Base-by-base conservation (phyloP, 1,140 invertebrate genomes). In the Papilio polyxenes region DNA sequence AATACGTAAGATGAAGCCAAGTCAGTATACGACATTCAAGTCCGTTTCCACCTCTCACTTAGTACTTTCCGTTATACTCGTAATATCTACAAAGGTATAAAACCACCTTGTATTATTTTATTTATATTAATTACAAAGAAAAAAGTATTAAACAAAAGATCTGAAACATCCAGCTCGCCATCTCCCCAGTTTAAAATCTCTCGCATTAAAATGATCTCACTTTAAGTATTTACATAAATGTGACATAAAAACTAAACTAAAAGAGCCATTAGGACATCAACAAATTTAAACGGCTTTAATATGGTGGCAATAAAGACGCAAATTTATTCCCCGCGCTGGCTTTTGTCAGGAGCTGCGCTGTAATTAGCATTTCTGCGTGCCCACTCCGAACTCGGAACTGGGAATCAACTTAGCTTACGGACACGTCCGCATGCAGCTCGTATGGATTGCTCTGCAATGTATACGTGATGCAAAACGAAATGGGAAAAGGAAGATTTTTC, bases 211-310 rank as follows among this genome's bases (percentile, higher is more conserved):
- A 72, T 72, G 15, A 72, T 37, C 65, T 37, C 31, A 72, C 23
- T 72, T 72, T 37, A 72, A 72, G 23, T 72, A 72, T 72, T 72
- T 72, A 72, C 65, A 72, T 72, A 72, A 72, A 72, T 37, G 65
- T 72, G 65, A 15, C 65, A 72, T 72, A 72, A 72, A 72, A 72
- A 72, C 65, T 37, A 72, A 72, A 72, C 65, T 72, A 72, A 72
- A 72, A 72, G 65, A 72, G 65, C 23, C 65, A 72, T 72, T 72
- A 72, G 65, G 65, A 72, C 65, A 72, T 72, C 65, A 72, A 72
- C 65, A 72, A 72, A 72, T 72, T 72, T 72, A 72, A 72, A 72
- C 65, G 23, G 65, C 65, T 40, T 72, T 72, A 72, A 40, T 72
- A 72, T 72, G 65, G 65, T 72, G 31, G 65, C 65, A 72, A 72